A percentile compares a stretch with the other conserved stretches of the same genome.
Evolutionary conservation across 2,797 vertebrate genomes (phyloP).

Genomic region (Peromyscus eremicus): DNA sequence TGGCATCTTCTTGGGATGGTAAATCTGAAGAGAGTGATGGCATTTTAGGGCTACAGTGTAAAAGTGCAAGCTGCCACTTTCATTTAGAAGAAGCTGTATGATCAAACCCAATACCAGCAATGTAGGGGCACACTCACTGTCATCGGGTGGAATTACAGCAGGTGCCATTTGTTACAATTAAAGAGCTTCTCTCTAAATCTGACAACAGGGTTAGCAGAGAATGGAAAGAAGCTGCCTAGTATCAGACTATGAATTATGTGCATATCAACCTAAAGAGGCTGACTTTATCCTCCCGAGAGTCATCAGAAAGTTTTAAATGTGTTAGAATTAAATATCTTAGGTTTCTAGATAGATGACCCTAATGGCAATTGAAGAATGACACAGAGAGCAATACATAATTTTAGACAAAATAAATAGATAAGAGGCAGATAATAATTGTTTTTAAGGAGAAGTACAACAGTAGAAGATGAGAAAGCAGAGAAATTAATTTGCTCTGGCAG

Average conservation of each 20-base stretch:
- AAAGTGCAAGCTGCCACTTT: background rate
- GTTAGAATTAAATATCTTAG: constrained; percentile 22
- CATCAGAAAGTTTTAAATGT: background rate
- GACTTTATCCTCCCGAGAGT: background rate
- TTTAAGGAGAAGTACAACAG: background rate
- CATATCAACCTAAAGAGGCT: background rate
- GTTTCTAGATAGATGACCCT: constrained; percentile 38
- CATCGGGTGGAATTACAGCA: background rate
- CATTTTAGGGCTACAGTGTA: background rate
- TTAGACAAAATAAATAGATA: background rate
- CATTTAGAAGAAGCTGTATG: background rate
- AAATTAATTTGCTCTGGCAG: background rate
- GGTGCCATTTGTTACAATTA: background rate
- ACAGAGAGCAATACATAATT: background rate
- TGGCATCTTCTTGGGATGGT: background rate
- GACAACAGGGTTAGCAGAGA: background rate
- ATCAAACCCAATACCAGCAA: background rate
- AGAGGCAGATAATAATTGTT: background rate
- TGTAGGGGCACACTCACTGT: background rate
- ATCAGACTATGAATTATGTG: background rate
- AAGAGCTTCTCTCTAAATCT: background rate
- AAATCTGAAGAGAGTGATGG: background rate
- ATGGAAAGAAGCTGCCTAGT: background rate
- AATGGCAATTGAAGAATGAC: constrained; percentile 16
- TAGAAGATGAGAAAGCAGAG: background rate